A percentile compares a stretch with the other conserved stretches of the same genome.
Evolutionary conservation across 1,140 invertebrate species (phyloP).

Genomic region (Heliothis subflexa): DNA sequence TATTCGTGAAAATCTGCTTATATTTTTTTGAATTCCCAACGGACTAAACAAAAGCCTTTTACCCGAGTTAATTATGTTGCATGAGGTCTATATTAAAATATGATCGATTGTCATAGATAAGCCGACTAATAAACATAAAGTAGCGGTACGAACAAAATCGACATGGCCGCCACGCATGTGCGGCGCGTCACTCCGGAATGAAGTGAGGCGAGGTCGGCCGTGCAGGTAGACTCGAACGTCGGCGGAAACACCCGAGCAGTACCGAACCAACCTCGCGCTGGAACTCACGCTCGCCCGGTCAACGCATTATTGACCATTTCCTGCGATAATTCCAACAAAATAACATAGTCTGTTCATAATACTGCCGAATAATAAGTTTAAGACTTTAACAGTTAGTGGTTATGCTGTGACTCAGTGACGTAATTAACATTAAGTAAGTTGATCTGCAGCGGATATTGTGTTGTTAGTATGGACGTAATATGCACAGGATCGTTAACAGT

Average conservation of each 20-base stretch:
- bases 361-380: conserved; percentile 51
- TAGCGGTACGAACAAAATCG: conserved; percentile 25
- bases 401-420: conserved; percentile 59
- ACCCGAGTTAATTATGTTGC: conserved; percentile 30
- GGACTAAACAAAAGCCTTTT: neutral
- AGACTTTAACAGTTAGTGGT: conserved; percentile 60
- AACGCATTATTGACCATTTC: conserved; percentile 80
- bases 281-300: conserved; percentile 66
- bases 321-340: conserved; percentile 64
- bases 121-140: conserved; percentile 39
- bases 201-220: conserved; percentile 56
- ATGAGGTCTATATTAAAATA: conserved; percentile 1
- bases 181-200: conserved; percentile 52
- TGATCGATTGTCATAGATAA: conserved; percentile 45
- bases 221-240: conserved; percentile 52
- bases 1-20: neutral
- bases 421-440: conserved; percentile 3
- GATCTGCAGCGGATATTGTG: conserved; percentile 48
- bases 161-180: conserved; percentile 63
- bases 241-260: conserved; percentile 77
- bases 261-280: conserved; percentile 66
- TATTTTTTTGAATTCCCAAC: conserved; percentile 13
- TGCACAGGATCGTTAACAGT: conserved; percentile 51
- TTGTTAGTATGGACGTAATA: conserved; percentile 53
- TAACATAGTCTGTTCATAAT: conserved; percentile 55